phyloP scores from a whole-genome alignment of 2,797 vertebrate genomes.

The Myotis myotis region DNA sequence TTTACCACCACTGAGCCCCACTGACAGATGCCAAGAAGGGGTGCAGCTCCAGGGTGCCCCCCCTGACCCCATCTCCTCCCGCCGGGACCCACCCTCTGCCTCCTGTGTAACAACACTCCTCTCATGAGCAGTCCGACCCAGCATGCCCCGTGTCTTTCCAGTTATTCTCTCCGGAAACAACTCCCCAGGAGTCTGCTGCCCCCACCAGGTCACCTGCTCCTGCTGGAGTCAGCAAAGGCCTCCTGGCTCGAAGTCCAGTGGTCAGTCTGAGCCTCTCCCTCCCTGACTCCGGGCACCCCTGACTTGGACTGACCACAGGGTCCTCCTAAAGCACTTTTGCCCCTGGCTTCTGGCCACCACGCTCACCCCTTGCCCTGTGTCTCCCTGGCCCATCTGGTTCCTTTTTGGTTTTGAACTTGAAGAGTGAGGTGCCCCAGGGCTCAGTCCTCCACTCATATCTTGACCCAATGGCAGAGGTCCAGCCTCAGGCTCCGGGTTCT shows the following conservation, averaged over 20 bases:
- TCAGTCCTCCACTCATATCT: background rate
- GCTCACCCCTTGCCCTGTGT: background rate
- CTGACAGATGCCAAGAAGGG: background rate
- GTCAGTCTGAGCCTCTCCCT: background rate
- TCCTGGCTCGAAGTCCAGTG: rapidly evolving
- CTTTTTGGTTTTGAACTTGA: background rate
- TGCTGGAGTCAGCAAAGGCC: too few species aligned
- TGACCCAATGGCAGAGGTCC: too few species aligned
- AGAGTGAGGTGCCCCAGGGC: background rate
- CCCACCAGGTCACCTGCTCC: background rate
- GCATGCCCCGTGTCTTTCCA: background rate
- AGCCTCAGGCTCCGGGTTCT: background rate
- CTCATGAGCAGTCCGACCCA: background rate
- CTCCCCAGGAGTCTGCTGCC: background rate
- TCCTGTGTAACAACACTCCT: background rate
- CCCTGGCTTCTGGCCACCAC: background rate
- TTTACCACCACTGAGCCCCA: background rate
- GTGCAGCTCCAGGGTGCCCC: rapidly evolving
- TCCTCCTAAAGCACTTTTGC: background rate
- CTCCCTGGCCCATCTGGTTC: background rate
- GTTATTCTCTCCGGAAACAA: background rate
- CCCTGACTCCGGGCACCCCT: rapidly evolving
- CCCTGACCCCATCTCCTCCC: rapidly evolving
- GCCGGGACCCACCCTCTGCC: rapidly evolving
- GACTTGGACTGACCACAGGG: rapidly evolving